Evolutionary conservation across 2,797 vertebrate species (phyloP).

Genomic region (Clamator glandarius): DNA sequence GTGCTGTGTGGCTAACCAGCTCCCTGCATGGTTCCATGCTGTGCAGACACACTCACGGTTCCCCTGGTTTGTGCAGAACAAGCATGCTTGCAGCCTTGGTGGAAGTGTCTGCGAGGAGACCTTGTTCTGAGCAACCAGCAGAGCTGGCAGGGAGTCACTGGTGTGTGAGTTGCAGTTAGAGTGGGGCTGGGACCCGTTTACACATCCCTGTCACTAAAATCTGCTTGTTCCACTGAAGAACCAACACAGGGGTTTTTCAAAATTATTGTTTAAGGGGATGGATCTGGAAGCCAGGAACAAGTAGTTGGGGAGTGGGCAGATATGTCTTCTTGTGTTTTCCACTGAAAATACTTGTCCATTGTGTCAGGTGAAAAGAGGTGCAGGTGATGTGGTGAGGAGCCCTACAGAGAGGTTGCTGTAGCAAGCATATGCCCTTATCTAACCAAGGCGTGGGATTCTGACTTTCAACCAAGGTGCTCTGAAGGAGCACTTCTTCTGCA

Average conservation of each 20-base stretch:
- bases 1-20: not conserved
- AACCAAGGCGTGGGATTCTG: not conserved
- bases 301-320: not conserved
- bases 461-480: not conserved
- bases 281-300: not conserved
- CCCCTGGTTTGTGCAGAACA: constrained; percentile 3
- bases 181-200: not conserved
- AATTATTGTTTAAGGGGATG: not conserved
- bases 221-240: too few relatives aligned
- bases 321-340: not conserved
- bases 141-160: not conserved
- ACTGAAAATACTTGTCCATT: not conserved
- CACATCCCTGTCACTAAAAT: not conserved
- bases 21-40: not conserved
- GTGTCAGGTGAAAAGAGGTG: not conserved
- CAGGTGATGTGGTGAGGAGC: not conserved
- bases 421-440: not conserved
- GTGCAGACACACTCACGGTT: too few relatives aligned
- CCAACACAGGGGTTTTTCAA: rapidly evolving
- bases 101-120: constrained; percentile 22
- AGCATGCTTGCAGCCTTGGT: not conserved
- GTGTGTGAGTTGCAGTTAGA: not conserved
- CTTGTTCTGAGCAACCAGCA: not conserved
- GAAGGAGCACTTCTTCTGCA: not conserved
- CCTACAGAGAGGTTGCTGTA: not conserved